phyloP scores from a whole-genome alignment of 2,797 vertebrate genomes.

The Crenichthys baileyi region DNA sequence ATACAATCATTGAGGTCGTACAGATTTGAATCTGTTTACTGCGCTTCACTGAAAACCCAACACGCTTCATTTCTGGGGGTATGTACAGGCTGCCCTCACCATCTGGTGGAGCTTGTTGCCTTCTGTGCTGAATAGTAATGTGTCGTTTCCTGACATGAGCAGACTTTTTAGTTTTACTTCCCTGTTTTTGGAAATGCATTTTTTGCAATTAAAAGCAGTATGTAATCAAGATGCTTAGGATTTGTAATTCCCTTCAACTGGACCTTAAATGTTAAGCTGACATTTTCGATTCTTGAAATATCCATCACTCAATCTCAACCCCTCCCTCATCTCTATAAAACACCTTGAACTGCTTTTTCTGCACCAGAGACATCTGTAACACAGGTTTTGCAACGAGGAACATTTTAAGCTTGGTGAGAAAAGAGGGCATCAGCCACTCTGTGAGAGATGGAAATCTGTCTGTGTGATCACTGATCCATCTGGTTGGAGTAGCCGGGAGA shows the following conservation, averaged over 20 bases:
- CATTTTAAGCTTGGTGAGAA: slow-evolving; percentile 27
- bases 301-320: background rate
- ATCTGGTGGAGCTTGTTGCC: slow-evolving; percentile 7
- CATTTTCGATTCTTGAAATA: background rate
- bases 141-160: background rate
- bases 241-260: background rate
- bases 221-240: background rate
- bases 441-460: slow-evolving; percentile 56
- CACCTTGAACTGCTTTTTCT: slow-evolving; percentile 1
- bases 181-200: slow-evolving; percentile 9
- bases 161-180: background rate
- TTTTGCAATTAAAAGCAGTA: background rate
- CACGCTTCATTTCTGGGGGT: slow-evolving; percentile 11
- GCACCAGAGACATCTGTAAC: slow-evolving; percentile 28
- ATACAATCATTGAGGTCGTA: background rate
- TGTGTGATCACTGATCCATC: slow-evolving; percentile 58
- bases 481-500: slow-evolving; percentile 54
- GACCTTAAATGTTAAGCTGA: background rate
- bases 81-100: slow-evolving; percentile 3
- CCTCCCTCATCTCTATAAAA: background rate
- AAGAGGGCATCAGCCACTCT: slow-evolving; percentile 40
- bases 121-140: slow-evolving; percentile 5
- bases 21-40: background rate
- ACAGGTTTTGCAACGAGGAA: slow-evolving; percentile 43
- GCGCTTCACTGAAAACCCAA: background rate